Base-by-base conservation (phyloP, 2,888 invertebrate genomes). In the Rotaria magnacalcarata region DNA sequence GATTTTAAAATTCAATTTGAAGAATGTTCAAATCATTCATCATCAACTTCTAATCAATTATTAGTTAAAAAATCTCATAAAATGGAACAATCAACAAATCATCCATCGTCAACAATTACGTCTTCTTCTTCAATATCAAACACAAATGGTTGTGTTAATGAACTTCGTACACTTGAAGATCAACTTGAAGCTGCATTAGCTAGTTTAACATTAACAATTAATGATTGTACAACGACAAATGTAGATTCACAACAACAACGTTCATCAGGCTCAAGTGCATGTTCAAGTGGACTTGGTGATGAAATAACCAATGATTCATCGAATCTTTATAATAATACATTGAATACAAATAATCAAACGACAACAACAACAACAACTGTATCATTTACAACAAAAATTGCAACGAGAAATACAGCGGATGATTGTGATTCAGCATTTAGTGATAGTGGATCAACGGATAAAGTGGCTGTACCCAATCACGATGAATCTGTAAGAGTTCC, bases 1-100 rank as follows among this genome's bases (percentile, higher is more conserved):
- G 80, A 80, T 47, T 80, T 80, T n/a, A 80, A 80, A 80, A 47
- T 80, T 47, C 80, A 80, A 43, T 80, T 80, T n/a, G 80, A 80
- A 80, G 80, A 47, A n/a, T 47, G 24, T 80, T 43, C 80, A 47
- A 80, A 80, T 47, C 80, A n/a, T 43, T 11, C 43, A 47, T n/a
- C 11, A 47, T 47, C n/a, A 47, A 24, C 80, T 43, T 24, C 8
- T 47, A 47, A 80, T 47, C 80, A 24, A 47, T 80, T n/a, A 43
- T 21, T 19, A 43, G 47, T n/a, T n/a, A 43, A 80, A 80, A 80
- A 10, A n/a, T 24, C 47, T 6, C 16, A 16, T 16, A 34, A 67
- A 67, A 67, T 67, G 67, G 27, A 67, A 16, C 34, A 34, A 27
- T 34, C 67, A 19, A 34, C 24, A 47, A 80, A 80, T 80, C 80